Conservation (phyloP, 1,140 invertebrate genomes). For the Drosophila guanche region DNA sequence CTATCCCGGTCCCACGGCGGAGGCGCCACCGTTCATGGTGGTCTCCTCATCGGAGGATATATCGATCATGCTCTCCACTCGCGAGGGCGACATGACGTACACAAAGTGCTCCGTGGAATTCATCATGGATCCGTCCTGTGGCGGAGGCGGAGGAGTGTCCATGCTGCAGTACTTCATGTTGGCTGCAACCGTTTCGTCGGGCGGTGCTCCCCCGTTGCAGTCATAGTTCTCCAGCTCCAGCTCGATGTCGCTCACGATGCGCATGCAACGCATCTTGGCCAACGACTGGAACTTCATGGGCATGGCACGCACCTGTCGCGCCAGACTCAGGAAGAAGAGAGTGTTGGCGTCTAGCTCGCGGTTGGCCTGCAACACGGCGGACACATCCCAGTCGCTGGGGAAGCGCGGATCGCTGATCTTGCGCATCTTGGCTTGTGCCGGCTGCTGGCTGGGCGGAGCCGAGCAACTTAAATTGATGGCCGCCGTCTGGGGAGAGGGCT, state of each 20-base stretch:
- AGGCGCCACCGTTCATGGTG: slow-evolving; percentile 54
- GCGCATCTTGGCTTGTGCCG: slow-evolving; percentile 65
- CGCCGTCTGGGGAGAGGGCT: slow-evolving; percentile 75
- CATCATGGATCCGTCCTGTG: slow-evolving; percentile 45
- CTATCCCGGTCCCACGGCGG: no score
- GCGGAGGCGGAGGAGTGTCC: slow-evolving; percentile 68
- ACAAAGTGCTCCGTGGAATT: slow-evolving; percentile 77
- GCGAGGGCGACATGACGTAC: slow-evolving; percentile 81
- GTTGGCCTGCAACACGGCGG: slow-evolving; percentile 76
- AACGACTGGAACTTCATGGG: slow-evolving; percentile 79
- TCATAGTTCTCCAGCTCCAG: slow-evolving; percentile 77
- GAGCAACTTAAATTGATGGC: slow-evolving; percentile 79
- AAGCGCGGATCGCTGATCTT: slow-evolving; percentile 64
- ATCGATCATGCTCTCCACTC: slow-evolving; percentile 82
- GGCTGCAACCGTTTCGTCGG: slow-evolving; percentile 53
- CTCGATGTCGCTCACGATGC: slow-evolving; percentile 79
- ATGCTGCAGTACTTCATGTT: slow-evolving; percentile 75
- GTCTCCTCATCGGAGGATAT: slow-evolving; percentile 80
- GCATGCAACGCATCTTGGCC: slow-evolving; percentile 82
- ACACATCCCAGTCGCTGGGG: slow-evolving; percentile 70
- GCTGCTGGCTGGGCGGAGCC: slow-evolving; percentile 19
- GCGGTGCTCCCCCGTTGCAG: slow-evolving; percentile 59
- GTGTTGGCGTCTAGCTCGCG: slow-evolving; percentile 79
- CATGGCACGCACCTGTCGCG: slow-evolving; percentile 75
- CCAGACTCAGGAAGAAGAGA: slow-evolving; percentile 77